A percentile compares a stretch with the other conserved stretches of the same genome.
Conservation (phyloP, 2,797 vertebrate species). For the Fistularia commersonii region DNA sequence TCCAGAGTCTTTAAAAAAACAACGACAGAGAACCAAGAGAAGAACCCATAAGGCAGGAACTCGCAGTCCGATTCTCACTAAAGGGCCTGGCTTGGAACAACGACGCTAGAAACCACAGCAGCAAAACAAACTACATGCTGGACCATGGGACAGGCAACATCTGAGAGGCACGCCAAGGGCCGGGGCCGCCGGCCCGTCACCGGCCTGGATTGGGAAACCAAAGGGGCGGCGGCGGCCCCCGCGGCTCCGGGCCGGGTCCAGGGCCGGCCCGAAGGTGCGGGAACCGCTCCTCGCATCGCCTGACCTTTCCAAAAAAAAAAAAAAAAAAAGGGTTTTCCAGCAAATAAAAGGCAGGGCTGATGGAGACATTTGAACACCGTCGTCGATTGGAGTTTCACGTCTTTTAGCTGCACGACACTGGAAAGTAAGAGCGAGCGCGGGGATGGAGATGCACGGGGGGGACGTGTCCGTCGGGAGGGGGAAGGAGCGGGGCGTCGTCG, state of each 20-base stretch:
- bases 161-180: conserved; percentile 48
- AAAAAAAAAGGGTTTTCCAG: too few relatives aligned
- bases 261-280: too few relatives aligned
- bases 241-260: too few relatives aligned
- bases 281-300: too few relatives aligned
- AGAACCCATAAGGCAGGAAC: conserved; percentile 71
- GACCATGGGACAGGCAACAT: conserved; percentile 55
- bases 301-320: too few relatives aligned
- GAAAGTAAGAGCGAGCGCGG: conserved; percentile 31
- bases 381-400: conserved; percentile 22
- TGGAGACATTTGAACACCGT: too few relatives aligned
- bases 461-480: too few relatives aligned
- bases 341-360: too few relatives aligned
- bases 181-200: too few relatives aligned
- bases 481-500: too few relatives aligned
- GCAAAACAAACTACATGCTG: conserved; percentile 66
- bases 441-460: conserved; percentile 15
- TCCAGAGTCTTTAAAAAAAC: conserved; percentile 32
- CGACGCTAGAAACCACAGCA: conserved; percentile 45
- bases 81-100: conserved; percentile 53
- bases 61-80: conserved; percentile 60
- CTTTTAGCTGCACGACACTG: conserved; percentile 58
- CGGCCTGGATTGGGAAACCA: too few relatives aligned
- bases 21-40: conserved; percentile 47
- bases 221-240: too few relatives aligned